Evolutionary conservation across 2,113 vertebrate species (phyloP), one percentile per base, ranked within the genome.

Genomic region (Ursus arctos): DNA sequence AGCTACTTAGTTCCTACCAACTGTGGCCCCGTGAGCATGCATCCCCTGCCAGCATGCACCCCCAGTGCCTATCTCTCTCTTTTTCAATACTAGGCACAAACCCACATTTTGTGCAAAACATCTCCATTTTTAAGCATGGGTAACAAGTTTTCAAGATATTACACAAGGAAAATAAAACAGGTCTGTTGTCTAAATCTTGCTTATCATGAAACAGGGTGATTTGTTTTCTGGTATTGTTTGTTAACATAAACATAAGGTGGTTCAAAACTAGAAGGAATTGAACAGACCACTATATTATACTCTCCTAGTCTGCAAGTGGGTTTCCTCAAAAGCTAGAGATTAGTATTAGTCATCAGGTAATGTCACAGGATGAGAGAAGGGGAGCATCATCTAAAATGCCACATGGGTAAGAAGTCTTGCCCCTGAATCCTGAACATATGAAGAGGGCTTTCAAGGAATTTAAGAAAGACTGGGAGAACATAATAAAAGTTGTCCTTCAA

Each of bases 11-110:
- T 2, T 33, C 7, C 49, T 67, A 63, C 26, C 81, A 33, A 0
- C 1, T 16, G 19, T 12, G n/a, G 67, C 47, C 22, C 47, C 57
- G 4, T 0, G 5, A 33, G 65, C 28, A n/a, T 2, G 1, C 2
- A 28, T 2, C 6, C 36, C 19, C 7, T 22, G 53, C 19, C n/a
- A 55, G 31, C 2, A 51, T 0, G 5, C 4, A 18, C 4, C 2
- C 4, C 1, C 2, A 43, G 4, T 10, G 55, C 22, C 15, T 21
- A 5, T 49, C 43, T 15, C 43, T 49, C 21, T 53, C 1, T 33
- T 79, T 47, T 65, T 79, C 55, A 95, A 33, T 33, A 47, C 6
- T 10, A 11, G 28, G 26, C 21, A 6, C 15, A 89, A 71, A 84
- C 33, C 3, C 11, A 26, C 11, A 6, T 57, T 74, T 43, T 61